phyloP scores from a whole-genome alignment of 2,113 vertebrate species.

The Corythaixoides concolor region DNA sequence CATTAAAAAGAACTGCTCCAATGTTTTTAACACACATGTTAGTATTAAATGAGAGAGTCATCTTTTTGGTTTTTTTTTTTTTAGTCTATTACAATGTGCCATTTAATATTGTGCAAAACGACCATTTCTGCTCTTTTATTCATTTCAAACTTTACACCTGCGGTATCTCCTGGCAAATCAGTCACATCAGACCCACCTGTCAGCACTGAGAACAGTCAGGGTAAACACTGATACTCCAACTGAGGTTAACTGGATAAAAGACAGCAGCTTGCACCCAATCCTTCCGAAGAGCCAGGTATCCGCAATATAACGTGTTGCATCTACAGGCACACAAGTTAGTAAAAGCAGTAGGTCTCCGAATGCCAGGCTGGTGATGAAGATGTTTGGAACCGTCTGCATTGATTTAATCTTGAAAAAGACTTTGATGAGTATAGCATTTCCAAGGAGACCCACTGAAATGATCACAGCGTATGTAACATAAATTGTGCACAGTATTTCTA shows the following conservation, averaged over 20 bases:
- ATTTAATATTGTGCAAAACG: not conserved
- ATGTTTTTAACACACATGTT: not conserved
- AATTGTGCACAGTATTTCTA: slow-evolving; percentile 76
- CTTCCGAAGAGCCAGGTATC: slow-evolving; percentile 82
- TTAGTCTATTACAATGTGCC: not conserved
- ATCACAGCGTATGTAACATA: slow-evolving; percentile 77
- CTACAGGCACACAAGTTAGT: slow-evolving; percentile 81
- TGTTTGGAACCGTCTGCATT: slow-evolving; percentile 83
- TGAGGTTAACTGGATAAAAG: slow-evolving; percentile 82
- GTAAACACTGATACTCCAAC: slow-evolving; percentile 85
- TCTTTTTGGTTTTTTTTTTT: not conserved
- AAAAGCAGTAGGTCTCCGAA: slow-evolving; percentile 82
- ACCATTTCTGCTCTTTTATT: not conserved
- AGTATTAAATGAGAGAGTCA: not conserved
- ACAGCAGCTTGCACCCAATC: slow-evolving; percentile 81
- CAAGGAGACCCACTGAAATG: slow-evolving; percentile 82
- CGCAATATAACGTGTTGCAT: slow-evolving; percentile 77
- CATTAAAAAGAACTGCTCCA: not conserved
- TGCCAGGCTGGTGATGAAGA: slow-evolving; percentile 84
- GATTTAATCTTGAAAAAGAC: slow-evolving; percentile 83
- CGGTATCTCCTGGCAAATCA: slow-evolving; percentile 4
- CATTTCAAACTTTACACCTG: not conserved
- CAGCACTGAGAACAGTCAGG: slow-evolving; percentile 83
- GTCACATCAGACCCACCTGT: slow-evolving; percentile 75
- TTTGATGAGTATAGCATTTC: slow-evolving; percentile 83